A percentile compares a stretch with the other conserved stretches of the same genome.
phyloP scores from a whole-genome alignment of 2,888 invertebrate species.

The Ptilodon capucinus region DNA sequence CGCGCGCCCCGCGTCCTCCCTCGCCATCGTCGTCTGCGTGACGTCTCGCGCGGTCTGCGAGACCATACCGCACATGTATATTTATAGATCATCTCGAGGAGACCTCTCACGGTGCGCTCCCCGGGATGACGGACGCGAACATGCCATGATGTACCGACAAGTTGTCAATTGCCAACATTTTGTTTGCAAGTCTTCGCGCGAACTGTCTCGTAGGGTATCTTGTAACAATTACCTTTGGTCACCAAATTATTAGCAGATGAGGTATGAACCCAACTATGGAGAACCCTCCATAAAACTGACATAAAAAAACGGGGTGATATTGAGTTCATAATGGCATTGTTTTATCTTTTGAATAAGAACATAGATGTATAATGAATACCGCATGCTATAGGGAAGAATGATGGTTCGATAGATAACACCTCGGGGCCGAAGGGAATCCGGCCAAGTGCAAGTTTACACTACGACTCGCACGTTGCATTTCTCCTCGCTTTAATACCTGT shows the following conservation, averaged over 20 bases:
- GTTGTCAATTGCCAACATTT: neutral
- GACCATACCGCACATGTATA: conserved; percentile 16
- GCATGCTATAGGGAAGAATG: conserved; percentile 20
- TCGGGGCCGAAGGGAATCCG: conserved; percentile 59
- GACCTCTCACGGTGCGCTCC: neutral
- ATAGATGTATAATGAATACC: conserved; percentile 17
- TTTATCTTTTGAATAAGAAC: too few species aligned
- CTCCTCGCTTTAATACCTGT: conserved; percentile 10
- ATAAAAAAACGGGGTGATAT: too few species aligned
- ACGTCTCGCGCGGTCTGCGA: conserved; percentile 6
- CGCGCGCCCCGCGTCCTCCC: conserved; percentile 1
- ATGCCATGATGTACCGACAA: neutral
- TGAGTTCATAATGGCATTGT: too few species aligned
- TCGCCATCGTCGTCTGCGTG: neutral
- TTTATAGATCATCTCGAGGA: conserved; percentile 12
- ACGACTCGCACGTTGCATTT: conserved; percentile 31
- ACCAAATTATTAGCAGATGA: too few species aligned
- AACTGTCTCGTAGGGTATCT: too few species aligned
- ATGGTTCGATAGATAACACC: conserved; percentile 32
- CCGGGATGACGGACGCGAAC: neutral
- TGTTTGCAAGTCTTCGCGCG: neutral
- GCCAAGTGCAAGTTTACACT: conserved; percentile 61
- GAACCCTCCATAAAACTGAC: too few species aligned
- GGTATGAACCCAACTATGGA: too few species aligned
- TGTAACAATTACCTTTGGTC: too few species aligned